Conservation (phyloP, 2,888 invertebrate species). For the Rhamphomyia laevipes region DNA sequence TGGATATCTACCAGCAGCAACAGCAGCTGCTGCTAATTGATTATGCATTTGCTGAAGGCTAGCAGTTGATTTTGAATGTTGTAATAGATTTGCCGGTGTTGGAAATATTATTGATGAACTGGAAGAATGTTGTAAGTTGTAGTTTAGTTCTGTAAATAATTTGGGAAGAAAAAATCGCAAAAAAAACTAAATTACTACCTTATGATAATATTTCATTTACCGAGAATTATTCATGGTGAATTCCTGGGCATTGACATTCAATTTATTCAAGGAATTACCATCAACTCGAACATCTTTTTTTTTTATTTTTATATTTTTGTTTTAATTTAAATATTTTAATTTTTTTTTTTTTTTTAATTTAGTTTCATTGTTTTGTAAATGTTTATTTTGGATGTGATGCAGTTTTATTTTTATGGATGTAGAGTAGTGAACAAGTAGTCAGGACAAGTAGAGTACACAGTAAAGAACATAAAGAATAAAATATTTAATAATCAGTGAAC, state of each 20-base stretch:
- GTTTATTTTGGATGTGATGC: neutral
- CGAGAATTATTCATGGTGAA: slow-evolving; percentile 56
- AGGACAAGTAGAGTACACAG: slow-evolving; percentile 8
- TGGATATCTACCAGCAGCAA: slow-evolving; percentile 16
- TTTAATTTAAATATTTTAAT: neutral
- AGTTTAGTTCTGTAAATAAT: slow-evolving; percentile 36
- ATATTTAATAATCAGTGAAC: slow-evolving; percentile 10
- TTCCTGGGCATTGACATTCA: slow-evolving; percentile 84
- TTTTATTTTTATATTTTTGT: too few species aligned
- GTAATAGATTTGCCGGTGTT: slow-evolving; percentile 24
- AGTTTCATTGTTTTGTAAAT: slow-evolving; percentile 2
- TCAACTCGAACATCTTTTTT: slow-evolving; percentile 48
- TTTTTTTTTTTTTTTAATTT: neutral
- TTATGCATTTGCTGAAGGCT: slow-evolving; percentile 41
- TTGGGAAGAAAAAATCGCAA: neutral
- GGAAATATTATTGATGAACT: slow-evolving; percentile 36
- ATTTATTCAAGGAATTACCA: slow-evolving; percentile 47
- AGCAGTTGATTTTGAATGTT: slow-evolving; percentile 43
- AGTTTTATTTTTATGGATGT: neutral
- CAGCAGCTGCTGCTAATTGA: slow-evolving; percentile 29
- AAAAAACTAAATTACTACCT: too few species aligned
- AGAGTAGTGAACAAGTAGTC: slow-evolving; percentile 1
- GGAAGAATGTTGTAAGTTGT: slow-evolving; percentile 39
- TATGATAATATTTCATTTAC: slow-evolving; percentile 21
- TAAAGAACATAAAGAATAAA: slow-evolving; percentile 14